Percentiles rank a stretch among this genome's conserved stretches.
Conservation (phyloP, 2,797 vertebrate species). For the Sebastes taczanowskii region DNA sequence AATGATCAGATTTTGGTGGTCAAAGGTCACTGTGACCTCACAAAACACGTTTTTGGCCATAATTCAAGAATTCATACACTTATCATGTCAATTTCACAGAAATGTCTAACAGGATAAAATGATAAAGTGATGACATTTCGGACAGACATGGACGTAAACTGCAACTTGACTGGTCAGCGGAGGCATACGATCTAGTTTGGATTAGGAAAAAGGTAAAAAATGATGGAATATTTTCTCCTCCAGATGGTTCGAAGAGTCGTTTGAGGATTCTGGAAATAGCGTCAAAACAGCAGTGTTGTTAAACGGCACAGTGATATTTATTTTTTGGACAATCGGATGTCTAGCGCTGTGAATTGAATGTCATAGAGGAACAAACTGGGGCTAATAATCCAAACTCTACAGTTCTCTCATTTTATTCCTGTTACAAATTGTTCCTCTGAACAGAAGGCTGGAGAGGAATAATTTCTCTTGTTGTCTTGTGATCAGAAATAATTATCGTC, state of each 20-base stretch:
- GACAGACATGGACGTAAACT: not conserved
- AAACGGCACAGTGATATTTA: too few relatives aligned
- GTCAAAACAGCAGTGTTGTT: too few relatives aligned
- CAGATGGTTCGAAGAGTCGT: not conserved
- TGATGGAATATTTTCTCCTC: not conserved
- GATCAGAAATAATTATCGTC: conserved; percentile 13
- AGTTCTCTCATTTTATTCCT: not conserved
- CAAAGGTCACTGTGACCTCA: not conserved
- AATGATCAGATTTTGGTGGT: not conserved
- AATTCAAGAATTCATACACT: not conserved
- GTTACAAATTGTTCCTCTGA: not conserved
- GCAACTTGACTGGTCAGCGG: not conserved
- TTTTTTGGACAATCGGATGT: not conserved
- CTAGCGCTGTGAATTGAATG: not conserved
- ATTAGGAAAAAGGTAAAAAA: not conserved
- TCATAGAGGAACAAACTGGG: not conserved
- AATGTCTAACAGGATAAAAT: not conserved
- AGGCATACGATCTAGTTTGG: not conserved
- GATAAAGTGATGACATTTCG: not conserved
- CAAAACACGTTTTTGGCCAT: not conserved
- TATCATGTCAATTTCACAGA: not conserved
- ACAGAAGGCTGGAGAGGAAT: not conserved
- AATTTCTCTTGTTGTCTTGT: not conserved
- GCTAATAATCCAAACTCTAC: not conserved
- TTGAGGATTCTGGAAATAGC: not conserved